phyloP scores from a whole-genome alignment of 2,797 vertebrate species.

The Coendou prehensilis region DNA sequence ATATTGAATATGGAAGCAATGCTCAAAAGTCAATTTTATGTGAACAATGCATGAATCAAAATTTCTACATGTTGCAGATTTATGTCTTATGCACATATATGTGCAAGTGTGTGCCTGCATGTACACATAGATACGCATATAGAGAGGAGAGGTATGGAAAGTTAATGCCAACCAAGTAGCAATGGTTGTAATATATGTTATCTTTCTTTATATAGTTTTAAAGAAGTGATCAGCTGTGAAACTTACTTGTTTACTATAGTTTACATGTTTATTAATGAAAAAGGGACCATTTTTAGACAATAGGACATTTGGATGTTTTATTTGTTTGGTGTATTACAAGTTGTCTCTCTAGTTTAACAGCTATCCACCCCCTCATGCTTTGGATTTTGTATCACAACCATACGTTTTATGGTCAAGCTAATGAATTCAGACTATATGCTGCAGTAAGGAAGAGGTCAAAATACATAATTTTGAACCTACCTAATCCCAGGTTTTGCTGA shows the following conservation, averaged over 20 bases:
- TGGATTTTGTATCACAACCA: neutral
- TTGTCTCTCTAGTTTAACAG: neutral
- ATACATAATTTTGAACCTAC: neutral
- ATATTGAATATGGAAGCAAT: neutral
- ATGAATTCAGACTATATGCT: neutral
- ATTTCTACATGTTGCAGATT: neutral
- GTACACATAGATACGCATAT: neutral
- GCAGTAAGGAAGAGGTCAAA: neutral
- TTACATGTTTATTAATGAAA: neutral
- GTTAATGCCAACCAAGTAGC: neutral
- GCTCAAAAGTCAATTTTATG: constrained; percentile 15
- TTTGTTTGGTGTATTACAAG: neutral
- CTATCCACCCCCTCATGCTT: neutral
- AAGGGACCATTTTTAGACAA: neutral
- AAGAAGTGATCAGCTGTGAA: neutral
- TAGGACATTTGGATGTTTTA: neutral
- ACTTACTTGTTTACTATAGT: neutral
- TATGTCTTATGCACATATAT: neutral
- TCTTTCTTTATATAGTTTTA: neutral
- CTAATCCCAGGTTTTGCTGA: neutral
- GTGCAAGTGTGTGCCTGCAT: neutral
- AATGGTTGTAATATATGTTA: neutral
- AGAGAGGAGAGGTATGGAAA: neutral
- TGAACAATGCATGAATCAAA: neutral
- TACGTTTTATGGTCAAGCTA: neutral